Percentiles rank a stretch among this genome's conserved stretches.
These are phyloP conservation scores for Mormyrops attenuatus DNA, from an alignment of 2,797 vertebrate species.

Conservation along the genomic window DNA sequence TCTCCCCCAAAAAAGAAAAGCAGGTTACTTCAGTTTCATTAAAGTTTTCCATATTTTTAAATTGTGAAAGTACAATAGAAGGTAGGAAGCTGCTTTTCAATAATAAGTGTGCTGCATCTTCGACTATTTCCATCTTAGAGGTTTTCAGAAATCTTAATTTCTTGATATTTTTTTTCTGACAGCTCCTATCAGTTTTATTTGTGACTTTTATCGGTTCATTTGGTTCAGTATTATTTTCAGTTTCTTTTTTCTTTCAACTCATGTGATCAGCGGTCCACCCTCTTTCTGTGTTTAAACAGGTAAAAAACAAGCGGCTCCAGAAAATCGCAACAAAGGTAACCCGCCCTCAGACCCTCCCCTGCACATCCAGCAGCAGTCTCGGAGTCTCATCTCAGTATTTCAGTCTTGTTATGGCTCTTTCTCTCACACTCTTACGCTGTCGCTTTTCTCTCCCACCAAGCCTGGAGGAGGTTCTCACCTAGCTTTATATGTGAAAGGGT, in stretches of 20 bases:
- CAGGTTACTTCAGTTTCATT: background rate
- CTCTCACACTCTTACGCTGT: slow-evolving; percentile 37
- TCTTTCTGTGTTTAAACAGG: slow-evolving; percentile 98
- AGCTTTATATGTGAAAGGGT: slow-evolving; percentile 72
- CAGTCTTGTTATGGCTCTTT: slow-evolving; percentile 51
- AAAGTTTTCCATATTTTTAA: background rate
- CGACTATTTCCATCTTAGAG: background rate
- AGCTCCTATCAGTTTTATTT: slow-evolving; percentile 29
- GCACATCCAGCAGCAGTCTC: slow-evolving; percentile 67
- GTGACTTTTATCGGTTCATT: slow-evolving; percentile 54
- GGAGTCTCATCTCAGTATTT: slow-evolving; percentile 53
- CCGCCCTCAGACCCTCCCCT: slow-evolving; percentile 72
- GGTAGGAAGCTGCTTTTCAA: background rate
- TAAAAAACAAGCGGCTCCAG: slow-evolving; percentile 98
- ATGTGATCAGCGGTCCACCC: slow-evolving; percentile 81
- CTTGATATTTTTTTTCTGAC: slow-evolving; percentile 32
- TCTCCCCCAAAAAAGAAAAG: background rate
- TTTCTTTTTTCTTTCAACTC: slow-evolving; percentile 53
- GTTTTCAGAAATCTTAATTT: background rate
- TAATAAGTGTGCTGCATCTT: background rate
- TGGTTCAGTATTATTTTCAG: slow-evolving; percentile 47
- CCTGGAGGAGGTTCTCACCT: slow-evolving; percentile 67
- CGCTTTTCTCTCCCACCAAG: slow-evolving; percentile 60
- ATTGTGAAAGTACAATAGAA: background rate
- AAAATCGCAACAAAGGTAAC: slow-evolving; percentile 99